These are phyloP conservation scores for Spodoptera litura DNA, from an alignment of 1,140 invertebrate species.

Conservation along the genomic window DNA sequence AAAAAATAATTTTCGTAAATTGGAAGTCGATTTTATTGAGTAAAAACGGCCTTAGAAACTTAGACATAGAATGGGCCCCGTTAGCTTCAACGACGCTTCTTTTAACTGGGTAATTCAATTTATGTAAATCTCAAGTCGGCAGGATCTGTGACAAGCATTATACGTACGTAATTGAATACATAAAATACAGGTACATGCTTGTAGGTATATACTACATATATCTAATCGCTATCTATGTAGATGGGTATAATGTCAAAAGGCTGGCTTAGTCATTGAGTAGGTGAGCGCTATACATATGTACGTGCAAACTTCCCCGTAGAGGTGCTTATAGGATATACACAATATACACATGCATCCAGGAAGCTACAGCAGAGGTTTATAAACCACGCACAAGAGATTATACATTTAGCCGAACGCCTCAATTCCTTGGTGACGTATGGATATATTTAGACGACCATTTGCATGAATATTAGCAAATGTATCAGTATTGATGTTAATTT, in stretches of 20 bases:
- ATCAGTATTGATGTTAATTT: no score
- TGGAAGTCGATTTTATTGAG: background rate
- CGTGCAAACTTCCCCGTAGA: background rate
- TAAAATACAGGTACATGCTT: background rate
- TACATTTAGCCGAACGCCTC: background rate
- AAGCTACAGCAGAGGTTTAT: background rate
- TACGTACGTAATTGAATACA: constrained; percentile 30
- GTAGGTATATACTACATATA: background rate
- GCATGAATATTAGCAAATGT: no score
- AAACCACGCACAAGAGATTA: constrained; percentile 11
- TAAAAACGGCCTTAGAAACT: background rate
- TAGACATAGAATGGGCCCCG: background rate
- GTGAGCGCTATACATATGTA: no score
- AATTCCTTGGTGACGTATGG: background rate
- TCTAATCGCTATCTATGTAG: no score
- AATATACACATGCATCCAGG: background rate
- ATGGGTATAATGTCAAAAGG: constrained; percentile 12
- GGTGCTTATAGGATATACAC: constrained; percentile 5
- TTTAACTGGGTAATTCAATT: constrained; percentile 12
- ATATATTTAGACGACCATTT: background rate
- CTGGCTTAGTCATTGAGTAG: background rate
- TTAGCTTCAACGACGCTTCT: background rate
- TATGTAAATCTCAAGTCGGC: constrained; percentile 5
- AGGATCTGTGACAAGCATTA: constrained; percentile 26
- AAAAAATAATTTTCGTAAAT: no score